Percentiles rank a stretch among this genome's conserved stretches.
phyloP scores from a whole-genome alignment of 1,140 invertebrate species.

The Scylla paramamosain region DNA sequence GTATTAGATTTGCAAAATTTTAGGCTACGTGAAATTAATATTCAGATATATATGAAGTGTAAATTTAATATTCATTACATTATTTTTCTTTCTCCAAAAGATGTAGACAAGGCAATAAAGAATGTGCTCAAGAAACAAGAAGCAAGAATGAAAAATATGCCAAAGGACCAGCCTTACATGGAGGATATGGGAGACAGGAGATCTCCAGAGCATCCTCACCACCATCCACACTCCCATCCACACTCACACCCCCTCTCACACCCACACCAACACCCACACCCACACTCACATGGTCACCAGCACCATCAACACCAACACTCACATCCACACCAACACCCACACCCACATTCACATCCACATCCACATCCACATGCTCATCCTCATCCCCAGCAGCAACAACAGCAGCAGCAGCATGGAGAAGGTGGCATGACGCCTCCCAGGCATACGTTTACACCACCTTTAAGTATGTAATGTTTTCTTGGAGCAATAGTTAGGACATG shows the following conservation, averaged over 20 bases:
- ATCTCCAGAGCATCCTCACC: background rate
- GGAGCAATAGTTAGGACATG: background rate
- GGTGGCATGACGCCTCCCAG: conserved; percentile 10
- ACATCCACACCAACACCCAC: background rate
- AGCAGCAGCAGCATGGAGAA: conserved; percentile 16
- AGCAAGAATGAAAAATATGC: conserved; percentile 41
- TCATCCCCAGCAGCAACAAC: background rate
- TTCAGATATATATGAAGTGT: background rate
- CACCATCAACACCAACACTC: background rate
- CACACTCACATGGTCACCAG: background rate
- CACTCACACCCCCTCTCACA: background rate
- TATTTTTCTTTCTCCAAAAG: conserved; percentile 37
- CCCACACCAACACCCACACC: background rate
- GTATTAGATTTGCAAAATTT: no score
- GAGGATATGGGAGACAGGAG: background rate
- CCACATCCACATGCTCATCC: no score
- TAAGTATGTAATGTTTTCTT: background rate
- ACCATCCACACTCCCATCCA: background rate
- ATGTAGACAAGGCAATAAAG: conserved; percentile 71
- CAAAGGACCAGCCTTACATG: background rate
- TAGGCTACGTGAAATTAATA: no score
- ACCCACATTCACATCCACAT: background rate
- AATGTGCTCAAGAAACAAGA: conserved; percentile 60
- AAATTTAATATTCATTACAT: background rate
- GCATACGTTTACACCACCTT: conserved; percentile 35